phyloP scores from a whole-genome alignment of 2,888 invertebrate species.

The Spatulosminthurus flaviceps region DNA sequence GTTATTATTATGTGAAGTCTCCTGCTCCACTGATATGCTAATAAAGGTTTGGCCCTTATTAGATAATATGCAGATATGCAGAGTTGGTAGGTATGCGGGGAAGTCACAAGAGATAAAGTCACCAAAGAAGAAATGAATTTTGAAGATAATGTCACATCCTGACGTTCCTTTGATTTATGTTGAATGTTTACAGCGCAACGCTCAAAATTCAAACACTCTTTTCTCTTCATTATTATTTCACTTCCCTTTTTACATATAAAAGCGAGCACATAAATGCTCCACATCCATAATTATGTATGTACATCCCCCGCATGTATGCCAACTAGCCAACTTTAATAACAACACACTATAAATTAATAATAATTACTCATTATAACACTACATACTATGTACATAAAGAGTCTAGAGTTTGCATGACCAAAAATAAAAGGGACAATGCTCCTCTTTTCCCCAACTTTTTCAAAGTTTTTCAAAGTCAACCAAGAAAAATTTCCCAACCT shows the following conservation, averaged over 20 bases:
- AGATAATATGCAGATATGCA: background rate
- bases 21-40: no score
- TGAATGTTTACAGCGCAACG: constrained; percentile 18
- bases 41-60: no score
- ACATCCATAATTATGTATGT: background rate
- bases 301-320: background rate
- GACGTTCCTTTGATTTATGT: constrained; percentile 23
- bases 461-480: no score
- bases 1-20: background rate
- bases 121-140: constrained; percentile 30
- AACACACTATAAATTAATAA: background rate
- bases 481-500: background rate
- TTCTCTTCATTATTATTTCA: constrained; percentile 5
- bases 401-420: constrained; percentile 34
- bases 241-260: background rate
- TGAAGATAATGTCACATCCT: constrained; percentile 37
- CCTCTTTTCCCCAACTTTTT: no score
- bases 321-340: background rate
- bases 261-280: no score
- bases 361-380: constrained; percentile 26
- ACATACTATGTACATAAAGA: no score
- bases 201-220: constrained; percentile 19
- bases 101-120: constrained; percentile 9
- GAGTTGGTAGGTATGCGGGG: background rate
- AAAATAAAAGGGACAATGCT: constrained; percentile 35